phyloP scores from a whole-genome alignment of 2,888 invertebrate species.

The Sclerodermus sp. region DNA sequence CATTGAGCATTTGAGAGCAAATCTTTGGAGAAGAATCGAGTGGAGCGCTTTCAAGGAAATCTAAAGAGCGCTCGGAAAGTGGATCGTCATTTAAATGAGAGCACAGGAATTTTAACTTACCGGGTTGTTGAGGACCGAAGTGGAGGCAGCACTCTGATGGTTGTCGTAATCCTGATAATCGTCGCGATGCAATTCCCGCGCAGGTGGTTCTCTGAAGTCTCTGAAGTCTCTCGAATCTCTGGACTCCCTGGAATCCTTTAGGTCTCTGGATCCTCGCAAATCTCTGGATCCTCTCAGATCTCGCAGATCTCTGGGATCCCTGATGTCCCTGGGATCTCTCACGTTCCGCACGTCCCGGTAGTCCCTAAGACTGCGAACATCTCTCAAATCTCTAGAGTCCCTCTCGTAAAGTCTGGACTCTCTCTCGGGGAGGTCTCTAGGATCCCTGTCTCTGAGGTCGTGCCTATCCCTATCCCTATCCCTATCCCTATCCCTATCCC shows the following conservation, averaged over 20 bases:
- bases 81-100: not conserved
- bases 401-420: constrained; percentile 24
- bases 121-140: constrained; percentile 44
- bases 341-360: constrained; percentile 50
- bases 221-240: constrained; percentile 11
- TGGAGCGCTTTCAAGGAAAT: too few relatives aligned
- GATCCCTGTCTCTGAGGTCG: constrained; percentile 52
- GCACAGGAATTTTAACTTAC: constrained; percentile 32
- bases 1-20: too few relatives aligned
- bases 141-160: constrained; percentile 33
- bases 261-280: constrained; percentile 35
- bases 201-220: not conserved
- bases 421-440: constrained; percentile 60
- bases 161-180: constrained; percentile 45
- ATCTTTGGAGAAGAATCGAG: too few relatives aligned
- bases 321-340: constrained; percentile 52
- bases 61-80: too few relatives aligned
- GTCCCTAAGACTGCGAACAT: constrained; percentile 22
- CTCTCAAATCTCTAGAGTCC: constrained; percentile 58
- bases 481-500: constrained; percentile 28
- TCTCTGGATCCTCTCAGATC: not conserved
- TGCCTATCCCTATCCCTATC: constrained; percentile 31
- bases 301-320: not conserved
- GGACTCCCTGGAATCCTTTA: constrained; percentile 35
- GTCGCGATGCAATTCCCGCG: constrained; percentile 23